These are phyloP conservation scores for Agrochola circellaris DNA, from an alignment of 2,888 invertebrate genomes.

Conservation along the genomic window DNA sequence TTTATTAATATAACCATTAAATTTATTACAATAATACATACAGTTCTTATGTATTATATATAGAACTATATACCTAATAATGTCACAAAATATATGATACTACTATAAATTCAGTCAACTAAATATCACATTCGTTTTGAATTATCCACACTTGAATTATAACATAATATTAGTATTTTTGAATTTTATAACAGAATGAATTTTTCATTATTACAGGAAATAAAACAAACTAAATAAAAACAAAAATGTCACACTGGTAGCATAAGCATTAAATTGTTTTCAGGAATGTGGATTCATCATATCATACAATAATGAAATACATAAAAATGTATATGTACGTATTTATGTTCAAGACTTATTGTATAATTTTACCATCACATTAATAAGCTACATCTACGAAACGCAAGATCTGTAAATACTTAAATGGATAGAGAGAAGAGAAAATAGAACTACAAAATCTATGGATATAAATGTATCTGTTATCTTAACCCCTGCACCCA, in stretches of 20 bases:
- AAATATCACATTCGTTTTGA: slow-evolving; percentile 69
- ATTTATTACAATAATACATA: slow-evolving; percentile 47
- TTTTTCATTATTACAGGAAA: not conserved
- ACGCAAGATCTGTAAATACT: slow-evolving; percentile 41
- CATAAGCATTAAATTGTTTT: slow-evolving; percentile 14
- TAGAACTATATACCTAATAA: slow-evolving; percentile 40
- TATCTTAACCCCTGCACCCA: slow-evolving; percentile 47
- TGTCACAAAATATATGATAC: slow-evolving; percentile 39
- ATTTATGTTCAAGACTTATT: slow-evolving; percentile 9
- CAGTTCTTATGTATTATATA: slow-evolving; percentile 25
- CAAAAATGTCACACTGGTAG: not conserved
- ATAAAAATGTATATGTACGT: slow-evolving; percentile 3
- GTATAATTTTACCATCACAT: slow-evolving; percentile 17
- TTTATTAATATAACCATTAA: slow-evolving; percentile 72
- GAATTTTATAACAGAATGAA: slow-evolving; percentile 13
- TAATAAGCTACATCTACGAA: slow-evolving; percentile 16
- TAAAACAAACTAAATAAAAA: slow-evolving; percentile 23
- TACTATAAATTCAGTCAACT: slow-evolving; percentile 63
- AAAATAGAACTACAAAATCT: slow-evolving; percentile 37
- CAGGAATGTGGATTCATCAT: slow-evolving; percentile 35
- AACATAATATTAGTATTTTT: slow-evolving; percentile 8
- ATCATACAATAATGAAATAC: slow-evolving; percentile 11
- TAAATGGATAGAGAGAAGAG: slow-evolving; percentile 44
- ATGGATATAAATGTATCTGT: slow-evolving; percentile 31
- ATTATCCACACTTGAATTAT: slow-evolving; percentile 41